Conservation (phyloP, 2,888 invertebrate genomes). For the Orchesellides sinensis region DNA sequence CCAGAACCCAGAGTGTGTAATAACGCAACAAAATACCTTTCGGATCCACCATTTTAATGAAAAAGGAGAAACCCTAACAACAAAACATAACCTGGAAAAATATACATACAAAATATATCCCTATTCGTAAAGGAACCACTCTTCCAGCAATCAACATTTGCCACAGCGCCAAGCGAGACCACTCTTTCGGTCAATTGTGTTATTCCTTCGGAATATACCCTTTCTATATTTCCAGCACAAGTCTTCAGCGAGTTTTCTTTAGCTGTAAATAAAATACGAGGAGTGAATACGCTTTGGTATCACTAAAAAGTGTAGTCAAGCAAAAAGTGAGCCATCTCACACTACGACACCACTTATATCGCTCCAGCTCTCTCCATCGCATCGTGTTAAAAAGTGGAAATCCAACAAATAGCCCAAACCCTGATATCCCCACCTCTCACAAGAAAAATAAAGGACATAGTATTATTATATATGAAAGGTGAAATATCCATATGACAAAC, state of each 20-base stretch:
- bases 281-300: background rate
- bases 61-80: background rate
- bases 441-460: background rate
- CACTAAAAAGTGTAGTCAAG: background rate
- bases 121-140: too few relatives aligned
- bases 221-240: too few relatives aligned
- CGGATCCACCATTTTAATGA: too few relatives aligned
- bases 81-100: background rate
- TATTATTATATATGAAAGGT: background rate
- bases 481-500: background rate
- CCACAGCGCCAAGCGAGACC: background rate
- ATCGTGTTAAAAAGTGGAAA: slow-evolving; percentile 4
- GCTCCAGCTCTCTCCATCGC: background rate
- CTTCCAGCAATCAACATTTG: too few relatives aligned
- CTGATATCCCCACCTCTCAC: background rate
- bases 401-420: slow-evolving; percentile 7
- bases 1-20: background rate
- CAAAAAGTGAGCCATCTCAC: background rate
- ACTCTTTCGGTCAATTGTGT: too few relatives aligned
- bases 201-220: too few relatives aligned
- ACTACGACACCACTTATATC: background rate
- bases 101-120: background rate
- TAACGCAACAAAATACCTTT: too few relatives aligned
- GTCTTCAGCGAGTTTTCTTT: too few relatives aligned
- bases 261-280: too few relatives aligned